A percentile compares a stretch with the other conserved stretches of the same genome.
These are phyloP conservation scores for Julus scandinavius DNA, from an alignment of 2,888 invertebrate genomes.

Conservation along the genomic window DNA sequence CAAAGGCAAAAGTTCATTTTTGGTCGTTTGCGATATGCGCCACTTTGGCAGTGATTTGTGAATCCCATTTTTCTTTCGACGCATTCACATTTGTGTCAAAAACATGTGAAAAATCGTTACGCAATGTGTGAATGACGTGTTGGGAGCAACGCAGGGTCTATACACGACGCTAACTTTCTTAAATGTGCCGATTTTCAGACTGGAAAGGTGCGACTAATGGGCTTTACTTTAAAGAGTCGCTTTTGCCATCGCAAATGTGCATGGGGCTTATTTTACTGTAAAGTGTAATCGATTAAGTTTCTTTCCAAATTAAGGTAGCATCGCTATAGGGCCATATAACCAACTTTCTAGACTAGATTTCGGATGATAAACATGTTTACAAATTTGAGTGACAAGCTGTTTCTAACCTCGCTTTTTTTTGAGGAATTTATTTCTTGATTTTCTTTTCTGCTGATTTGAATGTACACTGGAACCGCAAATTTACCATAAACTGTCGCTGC, in stretches of 20 bases:
- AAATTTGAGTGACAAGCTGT: not conserved
- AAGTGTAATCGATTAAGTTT: not conserved
- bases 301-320: not conserved
- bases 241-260: not conserved
- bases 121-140: conserved; percentile 39
- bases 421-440: not conserved
- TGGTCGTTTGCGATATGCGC: conserved; percentile 5
- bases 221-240: conserved; percentile 1
- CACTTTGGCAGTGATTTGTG: conserved; percentile 27
- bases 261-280: not conserved
- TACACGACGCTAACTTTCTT: not conserved
- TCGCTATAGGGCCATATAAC: not conserved
- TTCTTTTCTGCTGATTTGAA: too few relatives aligned
- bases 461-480: too few relatives aligned
- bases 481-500: too few relatives aligned
- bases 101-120: conserved; percentile 39
- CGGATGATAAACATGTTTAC: not conserved
- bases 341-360: not conserved
- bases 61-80: conserved; percentile 14
- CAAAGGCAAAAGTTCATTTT: conserved; percentile 15
- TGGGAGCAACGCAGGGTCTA: not conserved
- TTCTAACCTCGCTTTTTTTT: not conserved
- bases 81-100: conserved; percentile 22
- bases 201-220: conserved; percentile 32
- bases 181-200: not conserved